Conservation (phyloP, 2,113 vertebrate genomes). For the Tachysurus fulvidraco region DNA sequence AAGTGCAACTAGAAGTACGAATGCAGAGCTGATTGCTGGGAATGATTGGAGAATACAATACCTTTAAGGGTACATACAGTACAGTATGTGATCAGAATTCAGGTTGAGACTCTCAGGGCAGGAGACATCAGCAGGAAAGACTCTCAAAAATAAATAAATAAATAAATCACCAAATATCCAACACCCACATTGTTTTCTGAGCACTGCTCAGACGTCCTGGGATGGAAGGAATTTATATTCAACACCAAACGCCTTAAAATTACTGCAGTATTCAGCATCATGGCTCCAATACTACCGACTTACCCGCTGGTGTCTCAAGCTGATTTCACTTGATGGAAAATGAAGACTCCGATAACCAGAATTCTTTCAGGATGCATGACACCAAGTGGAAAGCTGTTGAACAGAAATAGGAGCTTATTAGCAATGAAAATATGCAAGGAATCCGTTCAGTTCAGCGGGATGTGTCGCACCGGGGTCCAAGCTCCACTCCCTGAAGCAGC, state of each 20-base stretch:
- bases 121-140: background rate
- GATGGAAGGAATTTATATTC: background rate
- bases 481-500: background rate
- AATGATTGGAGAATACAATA: background rate
- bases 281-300: background rate
- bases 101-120: background rate
- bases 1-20: background rate
- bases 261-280: background rate
- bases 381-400: background rate
- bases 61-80: background rate
- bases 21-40: conserved; percentile 3
- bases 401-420: background rate
- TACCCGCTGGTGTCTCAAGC: background rate
- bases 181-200: background rate
- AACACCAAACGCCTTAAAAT: background rate
- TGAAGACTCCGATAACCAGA: background rate
- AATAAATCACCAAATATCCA: background rate
- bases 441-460: background rate
- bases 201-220: background rate
- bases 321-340: background rate
- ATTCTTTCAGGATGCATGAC: background rate
- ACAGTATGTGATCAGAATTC: background rate
- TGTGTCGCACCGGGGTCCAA: background rate
- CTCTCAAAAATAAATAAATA: background rate
- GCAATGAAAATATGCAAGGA: background rate